phyloP scores from a whole-genome alignment of 2,113 vertebrate genomes.

The Phylloscopus trochiloides region DNA sequence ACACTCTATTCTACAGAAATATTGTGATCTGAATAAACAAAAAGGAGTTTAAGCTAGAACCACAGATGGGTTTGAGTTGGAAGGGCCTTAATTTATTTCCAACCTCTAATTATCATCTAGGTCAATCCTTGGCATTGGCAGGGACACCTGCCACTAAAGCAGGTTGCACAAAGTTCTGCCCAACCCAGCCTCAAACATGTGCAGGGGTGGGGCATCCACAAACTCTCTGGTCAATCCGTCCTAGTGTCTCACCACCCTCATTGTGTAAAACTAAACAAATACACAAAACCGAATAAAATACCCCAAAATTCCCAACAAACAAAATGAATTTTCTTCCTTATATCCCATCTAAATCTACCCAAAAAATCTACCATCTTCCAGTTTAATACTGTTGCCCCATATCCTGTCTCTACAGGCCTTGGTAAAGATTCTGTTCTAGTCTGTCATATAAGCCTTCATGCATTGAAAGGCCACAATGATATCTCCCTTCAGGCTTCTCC shows the following conservation, averaged over 20 bases:
- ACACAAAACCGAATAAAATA: not conserved
- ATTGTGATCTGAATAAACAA: not conserved
- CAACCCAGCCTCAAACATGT: accelerated
- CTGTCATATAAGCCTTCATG: not conserved
- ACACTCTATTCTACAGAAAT: not conserved
- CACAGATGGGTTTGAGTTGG: not conserved
- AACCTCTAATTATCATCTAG: not conserved
- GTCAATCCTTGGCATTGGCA: accelerated
- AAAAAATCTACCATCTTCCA: not conserved
- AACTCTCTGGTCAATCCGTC: not conserved
- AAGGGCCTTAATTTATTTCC: not conserved
- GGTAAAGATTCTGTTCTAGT: not conserved
- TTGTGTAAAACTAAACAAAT: not conserved
- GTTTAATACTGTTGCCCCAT: not conserved
- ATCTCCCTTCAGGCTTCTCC: not conserved
- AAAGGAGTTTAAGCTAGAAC: not conserved
- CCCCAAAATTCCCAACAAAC: not conserved
- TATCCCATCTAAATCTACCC: not conserved
- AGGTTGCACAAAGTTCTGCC: not conserved
- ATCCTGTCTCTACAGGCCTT: not conserved
- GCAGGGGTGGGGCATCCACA: accelerated
- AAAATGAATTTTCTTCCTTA: not conserved
- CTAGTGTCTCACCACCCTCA: not conserved
- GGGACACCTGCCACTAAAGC: not conserved
- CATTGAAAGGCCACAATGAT: not conserved